Evolutionary conservation across 2,888 invertebrate species (phyloP).

Genomic region (Chymomyza amoena): DNA sequence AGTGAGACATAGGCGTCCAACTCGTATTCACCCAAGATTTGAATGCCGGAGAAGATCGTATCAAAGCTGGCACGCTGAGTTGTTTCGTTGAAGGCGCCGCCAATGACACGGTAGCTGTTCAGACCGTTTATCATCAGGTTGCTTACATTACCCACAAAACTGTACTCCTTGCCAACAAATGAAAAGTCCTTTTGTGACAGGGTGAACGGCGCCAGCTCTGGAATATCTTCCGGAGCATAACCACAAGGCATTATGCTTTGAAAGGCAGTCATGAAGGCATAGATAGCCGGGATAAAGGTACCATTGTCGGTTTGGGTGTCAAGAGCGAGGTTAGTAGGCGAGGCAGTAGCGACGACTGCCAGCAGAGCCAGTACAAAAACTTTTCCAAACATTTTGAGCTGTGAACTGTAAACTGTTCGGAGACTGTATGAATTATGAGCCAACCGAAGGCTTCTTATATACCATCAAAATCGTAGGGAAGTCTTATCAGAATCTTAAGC

Average conservation of each 20-base stretch:
- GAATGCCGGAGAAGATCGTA: conserved; percentile 49
- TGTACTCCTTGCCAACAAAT: conserved; percentile 26
- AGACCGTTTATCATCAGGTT: conserved; percentile 59
- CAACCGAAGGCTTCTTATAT: conserved; percentile 28
- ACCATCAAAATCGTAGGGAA: neutral
- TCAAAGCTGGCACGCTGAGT: conserved; percentile 53
- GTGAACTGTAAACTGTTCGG: conserved; percentile 17
- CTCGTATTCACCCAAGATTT: conserved; percentile 48
- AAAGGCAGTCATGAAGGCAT: conserved; percentile 41
- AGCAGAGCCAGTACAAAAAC: conserved; percentile 13
- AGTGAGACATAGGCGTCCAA: conserved; percentile 5
- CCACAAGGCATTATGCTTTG: conserved; percentile 69
- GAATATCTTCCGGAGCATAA: conserved; percentile 46
- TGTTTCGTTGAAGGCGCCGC: conserved; percentile 35
- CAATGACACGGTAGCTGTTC: conserved; percentile 48
- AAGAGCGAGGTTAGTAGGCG: neutral
- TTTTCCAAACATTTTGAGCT: conserved; percentile 12
- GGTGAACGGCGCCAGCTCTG: conserved; percentile 54
- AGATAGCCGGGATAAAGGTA: conserved; percentile 44
- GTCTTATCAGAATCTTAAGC: neutral
- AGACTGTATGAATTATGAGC: neutral
- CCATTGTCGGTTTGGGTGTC: conserved; percentile 3
- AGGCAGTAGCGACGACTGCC: neutral
- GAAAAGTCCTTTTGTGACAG: conserved; percentile 26
- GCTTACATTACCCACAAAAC: conserved; percentile 51